phyloP scores from a whole-genome alignment of 2,888 invertebrate species.

The Eremobia ochroleuca region DNA sequence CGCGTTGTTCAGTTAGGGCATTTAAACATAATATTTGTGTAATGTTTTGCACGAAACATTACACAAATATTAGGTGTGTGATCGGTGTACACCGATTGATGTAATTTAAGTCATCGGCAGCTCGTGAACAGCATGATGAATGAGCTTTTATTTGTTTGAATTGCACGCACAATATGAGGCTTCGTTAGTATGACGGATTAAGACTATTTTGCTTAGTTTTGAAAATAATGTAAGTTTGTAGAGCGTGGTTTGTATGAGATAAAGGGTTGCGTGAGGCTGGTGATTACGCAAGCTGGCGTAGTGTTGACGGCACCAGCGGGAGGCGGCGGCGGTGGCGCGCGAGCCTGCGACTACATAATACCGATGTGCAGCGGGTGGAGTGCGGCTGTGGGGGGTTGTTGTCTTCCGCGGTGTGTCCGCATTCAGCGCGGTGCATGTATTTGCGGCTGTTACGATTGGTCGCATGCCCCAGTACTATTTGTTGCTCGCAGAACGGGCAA shows the following conservation, averaged over 20 bases:
- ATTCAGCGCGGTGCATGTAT: slow-evolving; percentile 85
- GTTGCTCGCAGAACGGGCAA: slow-evolving; percentile 88
- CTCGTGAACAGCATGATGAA: slow-evolving; percentile 46
- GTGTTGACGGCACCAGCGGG: slow-evolving; percentile 52
- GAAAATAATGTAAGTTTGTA: slow-evolving; percentile 41
- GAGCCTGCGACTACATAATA: slow-evolving; percentile 46
- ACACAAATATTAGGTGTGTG: too few relatives aligned
- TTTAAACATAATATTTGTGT: slow-evolving; percentile 61
- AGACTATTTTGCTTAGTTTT: slow-evolving; percentile 28
- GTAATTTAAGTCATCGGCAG: slow-evolving; percentile 51
- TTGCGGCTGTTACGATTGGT: slow-evolving; percentile 88
- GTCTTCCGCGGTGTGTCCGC: slow-evolving; percentile 82
- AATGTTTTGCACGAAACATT: too few relatives aligned
- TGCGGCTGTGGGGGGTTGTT: slow-evolving; percentile 73
- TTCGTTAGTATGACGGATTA: slow-evolving; percentile 50
- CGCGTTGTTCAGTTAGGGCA: slow-evolving; percentile 33
- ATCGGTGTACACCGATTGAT: slow-evolving; percentile 43
- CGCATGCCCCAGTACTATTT: slow-evolving; percentile 91
- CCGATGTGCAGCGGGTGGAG: slow-evolving; percentile 39
- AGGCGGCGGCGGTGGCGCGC: slow-evolving; percentile 25
- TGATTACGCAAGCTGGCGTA: slow-evolving; percentile 51
- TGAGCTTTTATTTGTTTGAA: slow-evolving; percentile 55
- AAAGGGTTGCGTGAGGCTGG: slow-evolving; percentile 36
- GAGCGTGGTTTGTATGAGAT: slow-evolving; percentile 35
- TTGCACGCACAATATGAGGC: slow-evolving; percentile 36